Evolutionary conservation across 2,797 vertebrate species (phyloP).

Genomic region (Antennarius maculatus): DNA sequence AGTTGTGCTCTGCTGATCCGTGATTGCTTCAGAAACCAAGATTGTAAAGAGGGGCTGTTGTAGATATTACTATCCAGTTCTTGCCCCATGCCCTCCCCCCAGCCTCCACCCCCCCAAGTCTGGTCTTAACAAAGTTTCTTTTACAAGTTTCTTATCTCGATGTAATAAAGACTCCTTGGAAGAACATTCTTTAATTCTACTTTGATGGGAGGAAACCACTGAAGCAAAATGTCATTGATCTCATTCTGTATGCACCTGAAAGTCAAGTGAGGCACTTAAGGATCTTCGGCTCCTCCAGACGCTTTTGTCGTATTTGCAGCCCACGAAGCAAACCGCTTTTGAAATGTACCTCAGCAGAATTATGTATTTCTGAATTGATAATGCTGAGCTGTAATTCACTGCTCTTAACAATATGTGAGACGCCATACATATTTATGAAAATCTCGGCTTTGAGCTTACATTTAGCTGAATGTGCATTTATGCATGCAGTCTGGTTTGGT

Average conservation of each 20-base stretch:
- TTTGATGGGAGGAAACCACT: conserved; percentile 48
- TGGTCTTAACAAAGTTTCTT: conserved; percentile 59
- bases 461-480: conserved; percentile 79
- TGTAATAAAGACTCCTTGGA: conserved; percentile 38
- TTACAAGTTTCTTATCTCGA: conserved; percentile 42
- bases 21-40: conserved; percentile 75
- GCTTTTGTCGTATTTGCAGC: conserved; percentile 66
- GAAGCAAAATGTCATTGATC: conserved; percentile 64
- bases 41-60: conserved; percentile 59
- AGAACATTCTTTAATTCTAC: conserved; percentile 48
- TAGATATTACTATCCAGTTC: conserved; percentile 59
- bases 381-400: conserved; percentile 75
- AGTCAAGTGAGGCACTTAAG: conserved; percentile 62
- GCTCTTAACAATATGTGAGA: conserved; percentile 72
- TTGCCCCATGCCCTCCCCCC: conserved; percentile 34
- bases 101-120: conserved; percentile 26
- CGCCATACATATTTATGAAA: conserved; percentile 82
- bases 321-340: conserved; percentile 55
- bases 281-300: conserved; percentile 48
- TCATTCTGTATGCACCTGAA: conserved; percentile 49
- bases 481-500: conserved; percentile 60
- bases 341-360: conserved; percentile 66
- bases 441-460: conserved; percentile 66
- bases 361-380: conserved; percentile 73
- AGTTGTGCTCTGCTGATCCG: conserved; percentile 78